phyloP scores from a whole-genome alignment of 2,113 vertebrate species.

The Psittacula cyanocephala region DNA sequence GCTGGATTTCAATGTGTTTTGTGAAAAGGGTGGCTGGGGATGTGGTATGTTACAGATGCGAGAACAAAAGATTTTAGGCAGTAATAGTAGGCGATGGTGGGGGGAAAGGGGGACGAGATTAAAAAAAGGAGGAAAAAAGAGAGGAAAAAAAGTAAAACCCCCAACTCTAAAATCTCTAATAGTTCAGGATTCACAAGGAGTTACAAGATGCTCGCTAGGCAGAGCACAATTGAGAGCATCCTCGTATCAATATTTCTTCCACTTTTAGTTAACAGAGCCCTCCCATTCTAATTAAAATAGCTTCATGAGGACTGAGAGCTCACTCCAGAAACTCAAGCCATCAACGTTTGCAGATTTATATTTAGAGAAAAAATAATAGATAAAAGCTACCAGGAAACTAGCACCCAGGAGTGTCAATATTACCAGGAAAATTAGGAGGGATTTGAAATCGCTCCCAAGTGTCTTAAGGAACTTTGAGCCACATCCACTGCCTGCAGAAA shows the following conservation, averaged over 20 bases:
- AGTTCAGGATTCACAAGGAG: background rate
- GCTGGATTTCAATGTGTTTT: accelerated
- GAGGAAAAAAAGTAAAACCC: background rate
- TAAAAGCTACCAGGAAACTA: slow-evolving; percentile 6
- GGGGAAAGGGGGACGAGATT: accelerated
- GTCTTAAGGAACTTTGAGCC: slow-evolving; percentile 5
- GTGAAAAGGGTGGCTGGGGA: background rate
- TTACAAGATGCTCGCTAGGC: background rate
- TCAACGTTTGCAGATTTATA: slow-evolving; percentile 15
- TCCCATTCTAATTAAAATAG: slow-evolving; percentile 57
- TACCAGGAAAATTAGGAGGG: slow-evolving; percentile 50
- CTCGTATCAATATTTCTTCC: background rate
- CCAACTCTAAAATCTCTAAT: background rate
- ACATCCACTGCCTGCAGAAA: background rate
- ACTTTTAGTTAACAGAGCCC: slow-evolving; percentile 58
- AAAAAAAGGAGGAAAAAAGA: too few species aligned
- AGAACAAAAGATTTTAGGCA: background rate
- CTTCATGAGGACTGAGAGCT: slow-evolving; percentile 39
- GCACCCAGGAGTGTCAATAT: slow-evolving; percentile 42
- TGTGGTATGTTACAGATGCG: background rate
- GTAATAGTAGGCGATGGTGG: background rate
- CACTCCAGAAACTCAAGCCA: slow-evolving; percentile 31
- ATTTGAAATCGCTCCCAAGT: slow-evolving; percentile 4
- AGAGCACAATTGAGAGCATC: background rate
- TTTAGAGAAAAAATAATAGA: background rate